A percentile compares a stretch with the other conserved stretches of the same genome.
Conservation (phyloP, 1,140 invertebrate species). For the Nixonia krombeini region DNA sequence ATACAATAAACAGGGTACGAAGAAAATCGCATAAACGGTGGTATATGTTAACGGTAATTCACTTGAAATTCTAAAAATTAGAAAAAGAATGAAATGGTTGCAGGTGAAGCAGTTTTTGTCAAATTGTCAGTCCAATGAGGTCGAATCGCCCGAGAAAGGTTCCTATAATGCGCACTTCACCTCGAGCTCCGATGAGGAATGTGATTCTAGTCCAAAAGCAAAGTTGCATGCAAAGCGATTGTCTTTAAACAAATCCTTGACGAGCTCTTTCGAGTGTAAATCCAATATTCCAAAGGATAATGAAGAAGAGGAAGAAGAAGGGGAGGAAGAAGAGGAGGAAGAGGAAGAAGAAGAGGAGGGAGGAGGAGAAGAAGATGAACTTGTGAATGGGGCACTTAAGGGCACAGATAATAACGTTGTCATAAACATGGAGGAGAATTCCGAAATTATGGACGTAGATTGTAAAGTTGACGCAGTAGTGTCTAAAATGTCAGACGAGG, state of each 20-base stretch:
- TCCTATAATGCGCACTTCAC: slow-evolving; percentile 62
- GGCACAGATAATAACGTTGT: slow-evolving; percentile 18
- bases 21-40: background rate
- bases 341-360: slow-evolving; percentile 28
- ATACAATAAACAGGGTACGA: slow-evolving; percentile 66
- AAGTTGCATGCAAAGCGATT: slow-evolving; percentile 57
- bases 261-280: slow-evolving; percentile 48
- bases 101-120: slow-evolving; percentile 58
- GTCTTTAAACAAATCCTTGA: slow-evolving; percentile 53
- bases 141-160: slow-evolving; percentile 56
- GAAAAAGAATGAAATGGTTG: too few species aligned
- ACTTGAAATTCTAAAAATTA: background rate
- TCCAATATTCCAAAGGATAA: slow-evolving; percentile 30
- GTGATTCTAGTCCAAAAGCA: slow-evolving; percentile 53
- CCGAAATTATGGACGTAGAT: slow-evolving; percentile 48
- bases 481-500: slow-evolving; percentile 52
- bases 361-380: slow-evolving; percentile 27
- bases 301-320: slow-evolving; percentile 29
- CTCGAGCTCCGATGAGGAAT: slow-evolving; percentile 66
- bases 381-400: slow-evolving; percentile 16
- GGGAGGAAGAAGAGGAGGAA: slow-evolving; percentile 37
- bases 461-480: slow-evolving; percentile 26
- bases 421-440: slow-evolving; percentile 19
- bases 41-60: background rate
- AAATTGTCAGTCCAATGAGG: slow-evolving; percentile 50